These are phyloP conservation scores for Sussaba pulchella DNA, from an alignment of 2,888 invertebrate species.

Conservation along the genomic window DNA sequence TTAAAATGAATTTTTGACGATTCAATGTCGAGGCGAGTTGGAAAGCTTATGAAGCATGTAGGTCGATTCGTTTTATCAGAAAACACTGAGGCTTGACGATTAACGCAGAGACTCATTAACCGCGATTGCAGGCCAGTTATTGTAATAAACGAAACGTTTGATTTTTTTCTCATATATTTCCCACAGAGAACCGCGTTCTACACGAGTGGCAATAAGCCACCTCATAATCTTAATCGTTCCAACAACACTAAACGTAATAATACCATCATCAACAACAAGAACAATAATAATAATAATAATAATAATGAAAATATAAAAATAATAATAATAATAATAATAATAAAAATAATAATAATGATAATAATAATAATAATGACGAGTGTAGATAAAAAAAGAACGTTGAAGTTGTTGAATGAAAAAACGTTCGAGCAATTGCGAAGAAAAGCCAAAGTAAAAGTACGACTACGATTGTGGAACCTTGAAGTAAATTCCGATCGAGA, in stretches of 20 bases:
- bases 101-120: slow-evolving; percentile 1
- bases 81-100: slow-evolving; percentile 14
- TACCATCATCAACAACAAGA: not conserved
- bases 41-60: not conserved
- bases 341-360: not conserved
- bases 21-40: too few species aligned
- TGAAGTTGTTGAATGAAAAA: not conserved
- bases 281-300: not conserved
- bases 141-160: slow-evolving; percentile 13
- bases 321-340: not conserved
- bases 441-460: slow-evolving; percentile 9
- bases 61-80: not conserved
- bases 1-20: too few species aligned
- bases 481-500: slow-evolving; percentile 17
- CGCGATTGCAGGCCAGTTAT: not conserved
- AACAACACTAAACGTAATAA: not conserved
- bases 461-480: not conserved
- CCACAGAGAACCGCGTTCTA: not conserved
- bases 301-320: not conserved
- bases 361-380: not conserved
- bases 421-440: not conserved
- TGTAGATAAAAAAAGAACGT: slow-evolving; percentile 7
- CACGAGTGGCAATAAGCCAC: not conserved
- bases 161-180: slow-evolving; percentile 5
- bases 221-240: not conserved